These are phyloP conservation scores for Globicephala melas DNA, from an alignment of 2,113 vertebrate species.

Conservation along the genomic window DNA sequence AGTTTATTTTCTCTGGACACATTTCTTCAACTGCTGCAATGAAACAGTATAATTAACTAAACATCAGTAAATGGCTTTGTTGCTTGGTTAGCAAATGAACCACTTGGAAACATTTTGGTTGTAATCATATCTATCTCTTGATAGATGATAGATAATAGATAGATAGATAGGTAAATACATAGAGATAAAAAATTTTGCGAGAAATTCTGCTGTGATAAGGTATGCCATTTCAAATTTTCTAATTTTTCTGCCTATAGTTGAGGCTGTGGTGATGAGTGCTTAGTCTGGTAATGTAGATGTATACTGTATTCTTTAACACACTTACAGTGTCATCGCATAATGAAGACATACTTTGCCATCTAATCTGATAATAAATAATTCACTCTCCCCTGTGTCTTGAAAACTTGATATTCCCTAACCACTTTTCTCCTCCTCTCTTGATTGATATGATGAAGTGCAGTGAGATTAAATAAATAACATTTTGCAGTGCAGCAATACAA, in stretches of 20 bases:
- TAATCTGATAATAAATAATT: not conserved
- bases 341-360: not conserved
- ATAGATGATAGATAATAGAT: not conserved
- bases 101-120: not conserved
- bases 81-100: not conserved
- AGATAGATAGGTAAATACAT: not conserved
- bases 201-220: not conserved
- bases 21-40: not conserved
- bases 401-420: not conserved
- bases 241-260: not conserved
- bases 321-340: not conserved
- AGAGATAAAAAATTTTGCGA: not conserved
- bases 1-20: not conserved
- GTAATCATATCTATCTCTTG: not conserved
- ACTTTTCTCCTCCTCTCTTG: not conserved
- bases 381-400: too few species aligned
- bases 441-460: not conserved
- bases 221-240: not conserved
- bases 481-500: accelerated
- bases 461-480: not conserved
- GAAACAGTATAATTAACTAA: not conserved
- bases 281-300: not conserved
- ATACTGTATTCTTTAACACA: not conserved
- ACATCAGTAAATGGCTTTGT: not conserved
- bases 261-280: not conserved